Percentiles rank a stretch among this genome's conserved stretches.
Evolutionary conservation across 2,888 invertebrate species (phyloP).

Genomic region (Meganola albula): DNA sequence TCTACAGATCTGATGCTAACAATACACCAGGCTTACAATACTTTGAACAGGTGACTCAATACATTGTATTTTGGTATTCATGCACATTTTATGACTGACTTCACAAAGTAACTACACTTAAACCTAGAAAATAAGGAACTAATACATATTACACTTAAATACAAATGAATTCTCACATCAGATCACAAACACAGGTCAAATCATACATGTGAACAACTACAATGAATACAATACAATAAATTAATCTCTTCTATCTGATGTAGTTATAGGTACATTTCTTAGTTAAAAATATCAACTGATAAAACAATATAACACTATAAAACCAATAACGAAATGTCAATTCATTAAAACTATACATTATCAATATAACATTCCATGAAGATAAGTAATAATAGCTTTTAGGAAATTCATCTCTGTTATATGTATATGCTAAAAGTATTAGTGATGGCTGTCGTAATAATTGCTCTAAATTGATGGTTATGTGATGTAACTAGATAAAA

Average conservation of each 20-base stretch:
- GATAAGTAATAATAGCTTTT: slow-evolving; percentile 37
- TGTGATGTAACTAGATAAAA: slow-evolving; percentile 45
- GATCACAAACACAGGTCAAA: slow-evolving; percentile 73
- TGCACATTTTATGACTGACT: slow-evolving; percentile 34
- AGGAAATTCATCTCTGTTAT: slow-evolving; percentile 39
- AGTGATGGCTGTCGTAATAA: slow-evolving; percentile 27
- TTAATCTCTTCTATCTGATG: slow-evolving; percentile 65
- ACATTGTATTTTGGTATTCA: no score
- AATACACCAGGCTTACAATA: slow-evolving; percentile 48
- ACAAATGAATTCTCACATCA: slow-evolving; percentile 67
- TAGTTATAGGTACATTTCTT: slow-evolving; percentile 51
- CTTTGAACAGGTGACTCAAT: slow-evolving; percentile 32
- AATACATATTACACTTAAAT: slow-evolving; percentile 67
- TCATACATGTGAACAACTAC: slow-evolving; percentile 70
- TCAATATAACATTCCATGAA: slow-evolving; percentile 54
- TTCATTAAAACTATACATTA: slow-evolving; percentile 53
- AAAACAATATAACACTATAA: slow-evolving; percentile 58
- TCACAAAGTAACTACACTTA: slow-evolving; percentile 51
- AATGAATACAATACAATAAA: slow-evolving; percentile 64
- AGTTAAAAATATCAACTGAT: slow-evolving; percentile 70
- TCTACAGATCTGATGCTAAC: slow-evolving; percentile 63
- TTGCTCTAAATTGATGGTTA: slow-evolving; percentile 41
- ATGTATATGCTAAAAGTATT: slow-evolving; percentile 41
- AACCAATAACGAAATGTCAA: slow-evolving; percentile 67
- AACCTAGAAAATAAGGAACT: slow-evolving; percentile 73